phyloP scores from a whole-genome alignment of 2,797 vertebrate species.

The Nothura maculosa region DNA sequence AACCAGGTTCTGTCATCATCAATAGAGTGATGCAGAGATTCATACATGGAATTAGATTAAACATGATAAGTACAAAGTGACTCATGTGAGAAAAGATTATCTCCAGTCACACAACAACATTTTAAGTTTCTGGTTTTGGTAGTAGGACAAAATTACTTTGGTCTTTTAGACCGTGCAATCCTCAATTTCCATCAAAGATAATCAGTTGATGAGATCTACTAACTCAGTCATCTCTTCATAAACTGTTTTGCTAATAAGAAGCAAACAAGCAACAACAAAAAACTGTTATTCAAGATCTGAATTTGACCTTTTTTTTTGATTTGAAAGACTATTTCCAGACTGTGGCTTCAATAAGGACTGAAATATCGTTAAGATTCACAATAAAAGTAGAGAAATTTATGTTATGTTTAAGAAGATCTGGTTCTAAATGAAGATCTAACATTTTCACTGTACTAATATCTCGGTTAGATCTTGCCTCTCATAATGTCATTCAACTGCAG shows the following conservation, averaged over 20 bases:
- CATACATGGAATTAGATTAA: accelerated
- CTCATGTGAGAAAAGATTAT: background rate
- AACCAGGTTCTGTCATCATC: background rate
- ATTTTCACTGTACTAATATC: background rate
- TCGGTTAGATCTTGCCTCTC: background rate
- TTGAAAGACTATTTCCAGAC: background rate
- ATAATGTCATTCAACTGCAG: background rate
- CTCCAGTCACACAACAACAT: accelerated
- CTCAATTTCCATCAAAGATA: background rate
- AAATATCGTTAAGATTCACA: background rate
- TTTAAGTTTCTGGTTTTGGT: background rate
- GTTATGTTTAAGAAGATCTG: background rate
- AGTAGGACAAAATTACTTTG: background rate
- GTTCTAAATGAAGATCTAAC: background rate
- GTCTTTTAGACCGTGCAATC: accelerated
- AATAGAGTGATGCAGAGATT: accelerated
- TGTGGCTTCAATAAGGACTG: background rate
- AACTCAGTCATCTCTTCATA: background rate
- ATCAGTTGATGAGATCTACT: background rate
- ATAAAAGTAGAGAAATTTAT: background rate
- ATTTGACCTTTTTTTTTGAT: background rate
- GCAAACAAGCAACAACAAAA: background rate
- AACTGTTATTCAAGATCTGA: background rate
- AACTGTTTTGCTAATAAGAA: background rate
- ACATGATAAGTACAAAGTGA: background rate